Base-by-base conservation (phyloP, 23 tunicate species). In the Styela clava region DNA sequence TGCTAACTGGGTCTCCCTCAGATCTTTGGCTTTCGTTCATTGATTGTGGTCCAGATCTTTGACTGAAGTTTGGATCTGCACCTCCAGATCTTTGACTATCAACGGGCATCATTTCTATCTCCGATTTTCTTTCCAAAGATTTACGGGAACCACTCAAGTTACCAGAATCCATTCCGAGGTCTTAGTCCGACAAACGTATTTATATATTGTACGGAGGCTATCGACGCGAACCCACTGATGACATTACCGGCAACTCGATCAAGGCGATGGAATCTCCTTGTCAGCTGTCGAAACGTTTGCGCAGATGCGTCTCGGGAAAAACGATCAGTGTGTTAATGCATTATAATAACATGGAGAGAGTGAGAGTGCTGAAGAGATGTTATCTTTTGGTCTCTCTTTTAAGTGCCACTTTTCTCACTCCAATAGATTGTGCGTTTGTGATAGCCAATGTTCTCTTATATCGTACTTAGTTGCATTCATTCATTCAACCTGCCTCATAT, bases 1-100 rank as follows among this genome's bases (percentile, higher is more conserved):
- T 79, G 51, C 44, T 79, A 1, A 69, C 89, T 1, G 73, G 44
- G 34, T 83, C 81, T 23, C 69, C 71, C 12, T 19, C 72, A 62
- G 56, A 35, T 20, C 64, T 69, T 33, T 31, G 35, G 16, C 30
- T 35, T n/a, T n/a, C n/a, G n/a, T n/a, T n/a, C n/a, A n/a, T n/a
- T n/a, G n/a, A 31, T 12, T 67, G n/a, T 24, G 44, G 67, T 74
- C 33, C 18, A 74, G 18, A 16, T 31, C 44, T 16, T 65, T 32
- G 30, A 64, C 84, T 2, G 69, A 28, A 32, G 44, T 25, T 16
- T 27, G 71, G 31, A 21, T 61, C 64, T 61, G 22, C n/a, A 21
- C 64, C 64, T 18, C 71, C 71, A 67, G 30, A 67, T 67, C 2
- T 27, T 44, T 44, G 56, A 12, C 56, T 44, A 44, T 44, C 56